Conservation (phyloP, 2,797 vertebrate species). For the Rhinichthys osculus region DNA sequence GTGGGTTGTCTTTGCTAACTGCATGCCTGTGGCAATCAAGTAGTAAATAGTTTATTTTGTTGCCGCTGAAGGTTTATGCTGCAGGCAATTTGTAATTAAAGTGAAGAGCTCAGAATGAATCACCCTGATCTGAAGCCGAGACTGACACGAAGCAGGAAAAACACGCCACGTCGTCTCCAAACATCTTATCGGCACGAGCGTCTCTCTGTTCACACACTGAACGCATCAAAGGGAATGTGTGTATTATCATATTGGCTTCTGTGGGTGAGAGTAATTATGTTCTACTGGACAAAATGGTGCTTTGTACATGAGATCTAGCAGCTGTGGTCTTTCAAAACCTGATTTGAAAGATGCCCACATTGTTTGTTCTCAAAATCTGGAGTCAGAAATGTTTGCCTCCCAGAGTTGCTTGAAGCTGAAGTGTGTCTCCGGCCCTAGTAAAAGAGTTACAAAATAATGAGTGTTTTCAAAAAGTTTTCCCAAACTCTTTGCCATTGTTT, state of each 20-base stretch:
- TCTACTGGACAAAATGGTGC: constrained; percentile 16
- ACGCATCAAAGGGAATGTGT: constrained; percentile 21
- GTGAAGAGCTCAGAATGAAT: constrained; percentile 1
- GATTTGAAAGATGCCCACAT: constrained; percentile 6
- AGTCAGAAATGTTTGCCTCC: constrained; percentile 22
- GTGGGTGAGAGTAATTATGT: constrained; percentile 28
- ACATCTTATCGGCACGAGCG: constrained; percentile 33
- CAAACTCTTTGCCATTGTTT: neutral
- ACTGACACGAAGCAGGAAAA: constrained; percentile 28
- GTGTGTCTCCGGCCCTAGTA: neutral
- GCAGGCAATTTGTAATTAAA: constrained; percentile 50
- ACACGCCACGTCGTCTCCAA: neutral
- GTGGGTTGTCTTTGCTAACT: constrained; percentile 27
- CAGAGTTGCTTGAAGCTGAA: neutral
- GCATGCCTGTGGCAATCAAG: constrained; percentile 12
- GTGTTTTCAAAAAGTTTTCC: neutral
- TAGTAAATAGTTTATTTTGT: constrained; percentile 33
- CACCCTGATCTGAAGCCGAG: constrained; percentile 20
- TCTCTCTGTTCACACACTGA: constrained; percentile 33
- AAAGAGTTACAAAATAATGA: constrained; percentile 1
- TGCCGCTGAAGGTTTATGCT: constrained; percentile 5
- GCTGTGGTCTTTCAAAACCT: constrained; percentile 25
- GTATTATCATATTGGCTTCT: constrained; percentile 23
- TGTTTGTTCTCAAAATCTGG: constrained; percentile 17
- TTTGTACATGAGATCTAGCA: constrained; percentile 5